Evolutionary conservation across 2,888 invertebrate genomes (phyloP), one percentile per base, ranked within the genome.

Genomic region (Antheraea yamamai): DNA sequence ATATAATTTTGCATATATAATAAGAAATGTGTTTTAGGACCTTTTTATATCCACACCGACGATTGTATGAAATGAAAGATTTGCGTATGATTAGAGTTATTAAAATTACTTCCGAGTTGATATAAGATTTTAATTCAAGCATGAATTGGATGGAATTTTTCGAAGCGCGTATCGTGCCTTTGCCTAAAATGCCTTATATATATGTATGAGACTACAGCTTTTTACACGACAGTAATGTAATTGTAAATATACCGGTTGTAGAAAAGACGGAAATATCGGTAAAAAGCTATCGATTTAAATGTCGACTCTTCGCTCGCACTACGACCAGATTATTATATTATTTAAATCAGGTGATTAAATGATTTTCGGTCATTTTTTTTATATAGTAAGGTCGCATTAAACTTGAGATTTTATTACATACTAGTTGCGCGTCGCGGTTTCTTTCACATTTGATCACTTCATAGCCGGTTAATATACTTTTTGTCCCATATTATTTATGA

Each of bases 101-200:
- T 58, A 12, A 61, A 61, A 23, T 55, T 6, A 55, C 55, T 55
- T 55, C 55, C 55, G 20, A n/a, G 55, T 20, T 55, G 61, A n/a
- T 23, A 23, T 23, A 30, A 23, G 8, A 23, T 16, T 26, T 26
- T 16, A 12, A 16, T 66, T 26, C 14, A 26, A 39, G 51, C 61
- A 72, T 23, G 51, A 75, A 77, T 73, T 64, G 74, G 75, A 71
- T 74, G 35, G 72, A 74, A 76, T 74, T 68, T 70, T 58, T 74
- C 71, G 26, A 71, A 72, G 73, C 52, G 58, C 66, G 52, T 52
- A 72, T 76, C 66, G 77, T 77, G 77, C 77, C 77, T 77, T 77
- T 76, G 70, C 39, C 72, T 39, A 61, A 51, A 72, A 71, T 71
- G 77, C 77, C 77, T 76, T 77, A 76, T 39, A 26, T 66, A 14